A percentile compares a stretch with the other conserved stretches of the same genome.
These are phyloP conservation scores for Paradisaea rubra DNA, from an alignment of 2,113 vertebrate species.

Conservation along the genomic window DNA sequence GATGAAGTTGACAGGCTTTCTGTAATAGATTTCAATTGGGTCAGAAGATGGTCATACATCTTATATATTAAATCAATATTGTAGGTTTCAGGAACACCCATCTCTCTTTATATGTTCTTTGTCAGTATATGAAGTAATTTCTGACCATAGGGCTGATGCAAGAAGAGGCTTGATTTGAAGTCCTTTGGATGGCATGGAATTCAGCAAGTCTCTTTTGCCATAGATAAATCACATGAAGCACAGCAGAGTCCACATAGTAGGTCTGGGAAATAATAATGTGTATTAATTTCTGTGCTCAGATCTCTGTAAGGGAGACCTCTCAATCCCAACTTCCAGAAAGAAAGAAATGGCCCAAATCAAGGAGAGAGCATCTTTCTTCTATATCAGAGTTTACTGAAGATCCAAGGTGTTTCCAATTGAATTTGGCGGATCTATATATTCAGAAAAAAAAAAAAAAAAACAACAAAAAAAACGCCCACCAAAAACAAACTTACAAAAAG, in stretches of 20 bases:
- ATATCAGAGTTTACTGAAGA: background rate
- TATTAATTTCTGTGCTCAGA: background rate
- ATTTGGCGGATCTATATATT: background rate
- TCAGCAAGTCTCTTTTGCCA: background rate
- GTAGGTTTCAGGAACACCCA: background rate
- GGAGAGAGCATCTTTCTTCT: background rate
- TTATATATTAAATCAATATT: background rate
- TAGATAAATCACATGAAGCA: background rate
- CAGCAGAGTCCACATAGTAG: background rate
- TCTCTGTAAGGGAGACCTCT: background rate
- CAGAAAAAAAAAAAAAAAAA: background rate
- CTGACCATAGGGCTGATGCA: fast-evolving
- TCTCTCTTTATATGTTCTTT: background rate
- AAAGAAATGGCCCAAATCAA: background rate
- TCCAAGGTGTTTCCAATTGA: background rate
- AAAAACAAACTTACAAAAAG: background rate
- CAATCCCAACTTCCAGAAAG: background rate
- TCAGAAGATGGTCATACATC: background rate
- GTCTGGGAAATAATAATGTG: fast-evolving
- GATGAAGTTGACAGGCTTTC: background rate
- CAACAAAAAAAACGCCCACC: background rate
- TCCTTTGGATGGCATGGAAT: background rate
- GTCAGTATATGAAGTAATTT: background rate
- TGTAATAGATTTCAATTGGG: background rate
- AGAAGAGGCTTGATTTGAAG: background rate